These are phyloP conservation scores for Sorex fumeus DNA, from an alignment of 2,113 vertebrate species.

Conservation along the genomic window DNA sequence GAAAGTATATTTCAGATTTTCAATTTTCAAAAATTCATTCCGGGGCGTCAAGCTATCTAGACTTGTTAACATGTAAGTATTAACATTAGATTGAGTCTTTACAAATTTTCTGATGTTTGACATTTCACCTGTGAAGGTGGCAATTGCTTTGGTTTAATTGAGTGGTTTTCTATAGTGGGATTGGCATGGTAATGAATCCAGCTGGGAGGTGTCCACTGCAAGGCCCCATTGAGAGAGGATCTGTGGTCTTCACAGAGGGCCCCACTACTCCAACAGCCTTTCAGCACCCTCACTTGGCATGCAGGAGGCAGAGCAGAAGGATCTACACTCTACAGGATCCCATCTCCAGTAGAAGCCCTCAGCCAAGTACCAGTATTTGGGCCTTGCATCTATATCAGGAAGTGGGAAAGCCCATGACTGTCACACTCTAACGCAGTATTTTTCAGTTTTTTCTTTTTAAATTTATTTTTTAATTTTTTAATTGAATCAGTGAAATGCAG, in stretches of 20 bases:
- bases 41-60: neutral
- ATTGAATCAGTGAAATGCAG: too few species aligned
- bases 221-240: neutral
- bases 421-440: too few species aligned
- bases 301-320: neutral
- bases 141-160: neutral
- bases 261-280: neutral
- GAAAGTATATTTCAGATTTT: neutral
- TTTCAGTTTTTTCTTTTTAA: too few species aligned
- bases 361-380: neutral
- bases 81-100: conserved; percentile 37
- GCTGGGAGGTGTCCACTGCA: neutral
- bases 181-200: neutral
- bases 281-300: fast-evolving
- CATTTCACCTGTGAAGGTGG: neutral
- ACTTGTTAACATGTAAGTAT: neutral
- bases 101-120: conserved; percentile 21
- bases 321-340: neutral
- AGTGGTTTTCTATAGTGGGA: neutral
- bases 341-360: neutral
- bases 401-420: neutral
- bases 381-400: neutral
- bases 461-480: too few species aligned
- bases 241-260: neutral
- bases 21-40: neutral